Conservation (phyloP, 2,797 vertebrate species). For the Smutsia gigantea region DNA sequence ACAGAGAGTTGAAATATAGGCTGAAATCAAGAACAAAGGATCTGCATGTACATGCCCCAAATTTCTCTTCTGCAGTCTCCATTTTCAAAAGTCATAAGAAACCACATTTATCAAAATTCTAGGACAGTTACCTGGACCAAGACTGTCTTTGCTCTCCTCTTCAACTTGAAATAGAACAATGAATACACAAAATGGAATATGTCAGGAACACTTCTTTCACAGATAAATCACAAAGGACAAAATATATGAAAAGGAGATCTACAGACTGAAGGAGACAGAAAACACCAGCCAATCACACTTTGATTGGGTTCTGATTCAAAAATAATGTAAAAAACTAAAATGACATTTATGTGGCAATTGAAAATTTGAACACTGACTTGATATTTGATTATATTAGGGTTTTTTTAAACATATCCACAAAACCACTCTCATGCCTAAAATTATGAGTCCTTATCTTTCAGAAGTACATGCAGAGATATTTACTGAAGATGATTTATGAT, state of each 20-base stretch:
- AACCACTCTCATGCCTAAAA: neutral
- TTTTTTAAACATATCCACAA: neutral
- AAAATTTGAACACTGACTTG: neutral
- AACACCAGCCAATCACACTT: fast-evolving
- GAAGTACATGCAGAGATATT: neutral
- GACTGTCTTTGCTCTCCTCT: neutral
- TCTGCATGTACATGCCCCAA: fast-evolving
- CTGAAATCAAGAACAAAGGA: neutral
- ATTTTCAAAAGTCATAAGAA: fast-evolving
- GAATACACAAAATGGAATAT: fast-evolving
- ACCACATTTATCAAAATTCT: neutral
- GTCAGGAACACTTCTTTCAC: neutral
- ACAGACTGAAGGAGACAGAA: neutral
- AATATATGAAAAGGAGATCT: neutral
- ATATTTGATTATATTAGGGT: neutral
- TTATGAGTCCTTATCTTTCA: neutral
- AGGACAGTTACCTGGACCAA: neutral
- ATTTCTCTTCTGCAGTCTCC: too few relatives aligned
- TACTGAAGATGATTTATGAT: neutral
- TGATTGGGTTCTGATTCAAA: neutral
- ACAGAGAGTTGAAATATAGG: neutral
- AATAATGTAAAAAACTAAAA: neutral
- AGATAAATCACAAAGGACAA: neutral
- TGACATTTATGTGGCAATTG: neutral
- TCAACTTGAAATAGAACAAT: neutral